These are phyloP conservation scores for Drosophila monieri DNA, from an alignment of 2,888 invertebrate genomes.

Conservation along the genomic window DNA sequence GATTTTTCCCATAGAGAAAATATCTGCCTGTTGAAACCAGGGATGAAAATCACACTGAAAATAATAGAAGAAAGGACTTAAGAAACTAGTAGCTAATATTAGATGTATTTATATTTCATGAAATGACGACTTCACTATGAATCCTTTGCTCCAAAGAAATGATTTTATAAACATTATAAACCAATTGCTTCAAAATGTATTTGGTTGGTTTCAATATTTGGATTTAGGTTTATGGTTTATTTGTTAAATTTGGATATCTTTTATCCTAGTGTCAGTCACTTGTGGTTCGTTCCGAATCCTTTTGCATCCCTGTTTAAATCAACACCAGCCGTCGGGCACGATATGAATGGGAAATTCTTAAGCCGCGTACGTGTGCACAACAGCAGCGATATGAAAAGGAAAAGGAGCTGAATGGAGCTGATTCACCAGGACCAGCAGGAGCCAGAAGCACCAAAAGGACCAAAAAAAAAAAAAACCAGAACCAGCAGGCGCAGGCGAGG, in stretches of 20 bases:
- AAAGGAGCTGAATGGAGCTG: constrained; percentile 39
- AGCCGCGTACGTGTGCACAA: constrained; percentile 69
- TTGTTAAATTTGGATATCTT: background rate
- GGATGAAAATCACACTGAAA: background rate
- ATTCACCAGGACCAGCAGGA: constrained; percentile 12
- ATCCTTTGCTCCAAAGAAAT: background rate
- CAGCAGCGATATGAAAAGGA: constrained; percentile 38
- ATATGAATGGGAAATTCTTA: constrained; percentile 75
- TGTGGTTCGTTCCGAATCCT: constrained; percentile 12
- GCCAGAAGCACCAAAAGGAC: constrained; percentile 28
- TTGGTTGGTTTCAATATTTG: background rate
- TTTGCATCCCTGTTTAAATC: constrained; percentile 33
- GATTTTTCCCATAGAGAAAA: constrained; percentile 20
- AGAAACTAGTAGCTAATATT: too few relatives aligned
- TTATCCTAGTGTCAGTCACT: background rate
- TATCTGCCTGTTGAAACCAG: constrained; percentile 13
- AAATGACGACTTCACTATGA: background rate
- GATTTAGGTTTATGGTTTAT: background rate
- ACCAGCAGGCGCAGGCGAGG: constrained; percentile 20
- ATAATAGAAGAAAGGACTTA: background rate
- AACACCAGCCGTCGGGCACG: constrained; percentile 48
- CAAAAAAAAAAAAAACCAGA: background rate
- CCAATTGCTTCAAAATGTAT: background rate
- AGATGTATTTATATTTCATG: background rate
- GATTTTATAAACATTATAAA: background rate